Base-by-base conservation (phyloP, 2,113 vertebrate species). In the Cyprinodon brontotheroides region DNA sequence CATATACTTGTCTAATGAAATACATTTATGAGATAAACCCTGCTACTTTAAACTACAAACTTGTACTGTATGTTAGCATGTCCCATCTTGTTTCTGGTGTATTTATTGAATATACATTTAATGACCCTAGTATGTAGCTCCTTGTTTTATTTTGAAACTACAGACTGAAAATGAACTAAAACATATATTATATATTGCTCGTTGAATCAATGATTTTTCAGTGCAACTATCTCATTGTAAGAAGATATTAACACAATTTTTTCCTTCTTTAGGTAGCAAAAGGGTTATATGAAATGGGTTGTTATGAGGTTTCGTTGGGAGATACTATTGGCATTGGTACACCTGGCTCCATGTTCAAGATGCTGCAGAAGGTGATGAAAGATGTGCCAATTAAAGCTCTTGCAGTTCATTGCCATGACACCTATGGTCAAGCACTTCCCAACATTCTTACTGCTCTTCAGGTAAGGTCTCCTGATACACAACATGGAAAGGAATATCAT, bases 361-460 rank as follows among this genome's bases (percentile, higher is more conserved):
- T 98, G 96, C 84, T 99, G 89, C 95, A 94, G 87, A 92, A 89
- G 72, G 96, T 99, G 84, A 94, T 95, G 92, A 95, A 95, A 76
- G 97, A 97, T 88, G 93, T 99, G 53, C 97, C 97, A 53, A 41
- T 92, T 59, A 83, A 78, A 1, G 95, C 95, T 37, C 89, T 98
- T 43, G 97, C 97, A 10, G 95, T 98, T 87, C 97, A 99, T 89
- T 99, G 97, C 86, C 97, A 98, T 65, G 96, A 99, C 90, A 99
- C 97, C 0, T 98, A 98, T 0, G 97, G 98, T 15, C 97, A 99
- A 87, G 97, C 96, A 0, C 92, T 99, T 68, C 95, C 97, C 78
- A 99, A 98, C 87, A 96, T 99, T 81, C 95, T 98, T 38, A 97
- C 93, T 39, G 97, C 98, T 63, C 91, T 99, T 77, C 96, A 98